Base-by-base conservation (phyloP, 2,888 invertebrate genomes). In the Habroteleia sp. region DNA sequence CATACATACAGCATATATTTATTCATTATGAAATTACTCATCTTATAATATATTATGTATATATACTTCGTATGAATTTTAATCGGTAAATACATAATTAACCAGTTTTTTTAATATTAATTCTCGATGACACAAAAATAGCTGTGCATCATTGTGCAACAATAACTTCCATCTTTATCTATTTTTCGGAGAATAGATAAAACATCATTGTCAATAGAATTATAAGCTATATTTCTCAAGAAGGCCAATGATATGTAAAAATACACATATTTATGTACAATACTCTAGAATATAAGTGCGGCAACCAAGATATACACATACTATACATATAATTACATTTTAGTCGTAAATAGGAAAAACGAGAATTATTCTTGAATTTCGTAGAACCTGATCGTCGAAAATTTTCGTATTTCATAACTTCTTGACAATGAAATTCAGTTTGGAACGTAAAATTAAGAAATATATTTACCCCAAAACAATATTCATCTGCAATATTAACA, bases 221-320 rank as follows among this genome's bases (percentile, higher is more conserved):
- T 83, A 82, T 79, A 82, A 82, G 83, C 81, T 84, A 82, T 85
- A 84, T 84, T 84, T 86, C 82, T 83, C 79, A 84, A 84, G 83
- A 87, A 86, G 84, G 86, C 87, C 85, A 84, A 86, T 88, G 87
- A 87, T 88, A 87, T 88, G 87, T 86, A 87, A 88, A 88, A 88
- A 88, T 88, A 88, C 87, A 88, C 86, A 82, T 86, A 86, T 84
- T 82, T 87, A 87, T 87, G 74, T 87, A 88, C 87, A 86, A 85
- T 87, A 84, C 81, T 87, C 85, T 85, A 86, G 83, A 83, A 85
- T 86, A 84, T 83, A 83, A 82, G 85, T 87, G 87, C 84, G 84
- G 82, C 83, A 87, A 87, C 85, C 86, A 87, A 87, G 84, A 87
- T 86, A 87, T 87, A 87, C 85, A 87, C 85, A 87, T 85, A 85